Evolutionary conservation across 2,797 vertebrate species (phyloP).

Genomic region (Epinephelus malabaricus): DNA sequence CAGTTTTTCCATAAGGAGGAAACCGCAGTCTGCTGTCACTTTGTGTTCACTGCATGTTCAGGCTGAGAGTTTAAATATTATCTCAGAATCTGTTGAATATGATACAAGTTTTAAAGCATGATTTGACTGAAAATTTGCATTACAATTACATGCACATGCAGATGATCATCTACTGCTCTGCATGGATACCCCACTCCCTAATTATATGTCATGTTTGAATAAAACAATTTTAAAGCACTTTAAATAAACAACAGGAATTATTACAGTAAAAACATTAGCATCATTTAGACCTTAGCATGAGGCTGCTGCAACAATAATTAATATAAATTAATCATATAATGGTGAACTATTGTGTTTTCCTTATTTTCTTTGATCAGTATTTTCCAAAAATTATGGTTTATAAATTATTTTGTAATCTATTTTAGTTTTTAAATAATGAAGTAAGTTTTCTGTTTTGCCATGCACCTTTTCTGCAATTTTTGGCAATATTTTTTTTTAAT

Average conservation of each 20-base stretch:
- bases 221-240: neutral
- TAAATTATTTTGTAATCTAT: too few species aligned
- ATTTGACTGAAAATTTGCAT: neutral
- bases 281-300: neutral
- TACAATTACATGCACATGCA: neutral
- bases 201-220: neutral
- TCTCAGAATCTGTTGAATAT: neutral
- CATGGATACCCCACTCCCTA: fast-evolving
- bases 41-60: neutral
- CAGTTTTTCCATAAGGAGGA: constrained; percentile 44
- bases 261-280: too few species aligned
- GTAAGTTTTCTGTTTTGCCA: too few species aligned
- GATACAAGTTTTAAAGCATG: neutral
- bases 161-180: neutral
- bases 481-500: too few species aligned
- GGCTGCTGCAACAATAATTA: too few species aligned
- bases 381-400: too few species aligned
- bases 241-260: neutral
- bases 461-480: too few species aligned
- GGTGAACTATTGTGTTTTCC: too few species aligned
- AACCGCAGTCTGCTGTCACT: neutral
- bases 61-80: neutral
- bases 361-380: too few species aligned
- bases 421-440: too few species aligned
- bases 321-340: too few species aligned